Evolutionary conservation across 2,113 vertebrate genomes (phyloP).

Genomic region (Aegithalos caudatus): DNA sequence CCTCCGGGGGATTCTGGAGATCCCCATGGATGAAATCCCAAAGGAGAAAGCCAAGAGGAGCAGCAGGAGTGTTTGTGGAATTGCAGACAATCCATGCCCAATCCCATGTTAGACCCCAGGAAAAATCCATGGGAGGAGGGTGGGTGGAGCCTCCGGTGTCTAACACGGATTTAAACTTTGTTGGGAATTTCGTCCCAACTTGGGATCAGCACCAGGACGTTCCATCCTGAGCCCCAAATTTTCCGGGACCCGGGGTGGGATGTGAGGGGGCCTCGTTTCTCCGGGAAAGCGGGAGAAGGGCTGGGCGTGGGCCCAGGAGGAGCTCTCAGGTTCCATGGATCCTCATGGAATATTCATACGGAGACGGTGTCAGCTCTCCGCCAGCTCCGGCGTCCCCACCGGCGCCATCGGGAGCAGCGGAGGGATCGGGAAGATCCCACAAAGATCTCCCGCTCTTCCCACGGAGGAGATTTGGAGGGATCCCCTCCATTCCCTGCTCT

Average conservation of each 20-base stretch:
- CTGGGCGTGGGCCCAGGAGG: rapidly evolving
- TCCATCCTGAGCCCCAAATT: rapidly evolving
- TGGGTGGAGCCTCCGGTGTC: neutral
- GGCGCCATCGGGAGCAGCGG: rapidly evolving
- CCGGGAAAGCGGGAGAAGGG: neutral
- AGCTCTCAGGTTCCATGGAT: neutral
- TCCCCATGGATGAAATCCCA: rapidly evolving
- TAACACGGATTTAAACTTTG: rapidly evolving
- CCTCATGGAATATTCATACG: neutral
- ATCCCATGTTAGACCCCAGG: rapidly evolving
- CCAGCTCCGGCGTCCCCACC: neutral
- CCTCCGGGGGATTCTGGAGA: neutral
- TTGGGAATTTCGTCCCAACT: rapidly evolving
- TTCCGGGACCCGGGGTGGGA: too few species aligned
- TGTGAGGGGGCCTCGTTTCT: rapidly evolving
- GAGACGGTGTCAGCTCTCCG: neutral
- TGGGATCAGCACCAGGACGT: rapidly evolving
- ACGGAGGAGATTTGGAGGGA: neutral
- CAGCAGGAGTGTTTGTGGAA: too few species aligned
- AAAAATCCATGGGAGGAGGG: neutral
- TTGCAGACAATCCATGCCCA: rapidly evolving
- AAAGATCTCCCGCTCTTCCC: neutral
- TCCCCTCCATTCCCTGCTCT: neutral
- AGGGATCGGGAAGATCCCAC: neutral
- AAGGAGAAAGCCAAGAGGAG: neutral